Evolutionary conservation across 2,113 vertebrate species (phyloP).

Genomic region (Laticauda colubrina): DNA sequence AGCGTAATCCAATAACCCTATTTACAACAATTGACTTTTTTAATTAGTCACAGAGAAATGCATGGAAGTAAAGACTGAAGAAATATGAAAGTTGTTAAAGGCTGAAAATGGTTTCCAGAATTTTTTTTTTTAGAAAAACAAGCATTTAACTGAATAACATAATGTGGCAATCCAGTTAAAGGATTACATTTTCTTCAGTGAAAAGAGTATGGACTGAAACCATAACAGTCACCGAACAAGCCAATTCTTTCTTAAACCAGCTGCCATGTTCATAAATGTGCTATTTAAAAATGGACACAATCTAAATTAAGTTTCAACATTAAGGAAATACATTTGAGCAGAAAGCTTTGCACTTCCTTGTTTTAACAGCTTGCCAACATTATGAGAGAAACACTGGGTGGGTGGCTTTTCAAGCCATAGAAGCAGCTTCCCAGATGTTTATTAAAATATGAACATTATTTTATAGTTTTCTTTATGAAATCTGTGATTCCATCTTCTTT

Average conservation of each 20-base stretch:
- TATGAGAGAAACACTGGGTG: conserved; percentile 18
- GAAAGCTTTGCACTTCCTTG: conserved; percentile 14
- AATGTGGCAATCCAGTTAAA: conserved; percentile 29
- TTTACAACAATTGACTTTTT: conserved; percentile 44
- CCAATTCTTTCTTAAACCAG: neutral
- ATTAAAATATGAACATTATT: neutral
- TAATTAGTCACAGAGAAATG: conserved; percentile 51
- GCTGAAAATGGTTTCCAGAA: conserved; percentile 27
- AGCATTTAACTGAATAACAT: conserved; percentile 14
- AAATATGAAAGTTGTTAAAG: conserved; percentile 36
- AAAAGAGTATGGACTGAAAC: conserved; percentile 10
- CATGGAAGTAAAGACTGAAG: conserved; percentile 30
- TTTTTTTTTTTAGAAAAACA: conserved; percentile 20
- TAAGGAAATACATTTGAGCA: neutral
- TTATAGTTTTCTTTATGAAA: conserved; percentile 36
- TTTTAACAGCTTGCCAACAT: conserved; percentile 28
- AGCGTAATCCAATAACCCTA: conserved; percentile 16
- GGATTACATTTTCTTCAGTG: neutral
- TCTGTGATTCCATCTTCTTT: neutral
- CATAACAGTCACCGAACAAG: neutral
- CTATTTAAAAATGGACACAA: neutral
- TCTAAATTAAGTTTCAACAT: neutral
- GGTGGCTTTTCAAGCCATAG: conserved; percentile 15
- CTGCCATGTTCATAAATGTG: conserved; percentile 6
- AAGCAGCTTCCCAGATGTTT: conserved; percentile 28